phyloP scores from a whole-genome alignment of 2,113 vertebrate genomes.

The Pangasianodon gigas region DNA sequence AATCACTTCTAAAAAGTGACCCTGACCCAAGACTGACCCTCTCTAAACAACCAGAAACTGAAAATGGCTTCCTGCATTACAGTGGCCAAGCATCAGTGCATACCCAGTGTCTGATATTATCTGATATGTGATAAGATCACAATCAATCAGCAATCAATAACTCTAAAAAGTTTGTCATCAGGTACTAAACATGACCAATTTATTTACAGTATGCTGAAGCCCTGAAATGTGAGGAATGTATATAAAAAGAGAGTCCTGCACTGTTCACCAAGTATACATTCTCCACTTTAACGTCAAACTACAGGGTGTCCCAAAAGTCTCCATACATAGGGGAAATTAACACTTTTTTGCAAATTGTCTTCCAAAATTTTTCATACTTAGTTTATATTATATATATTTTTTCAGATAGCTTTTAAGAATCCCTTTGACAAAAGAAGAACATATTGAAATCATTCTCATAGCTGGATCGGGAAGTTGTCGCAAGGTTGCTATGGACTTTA shows the following conservation, averaged over 20 bases:
- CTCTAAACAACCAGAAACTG: neutral
- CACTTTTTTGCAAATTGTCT: too few species aligned
- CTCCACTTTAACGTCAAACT: neutral
- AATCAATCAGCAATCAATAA: neutral
- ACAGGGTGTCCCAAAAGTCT: too few species aligned
- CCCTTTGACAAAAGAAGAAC: too few species aligned
- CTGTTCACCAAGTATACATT: neutral
- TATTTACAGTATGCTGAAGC: neutral
- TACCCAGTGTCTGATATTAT: neutral
- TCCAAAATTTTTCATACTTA: too few species aligned
- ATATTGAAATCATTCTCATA: too few species aligned
- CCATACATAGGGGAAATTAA: too few species aligned
- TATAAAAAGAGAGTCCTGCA: neutral
- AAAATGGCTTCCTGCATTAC: neutral
- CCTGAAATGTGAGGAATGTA: neutral
- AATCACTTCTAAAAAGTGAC: neutral
- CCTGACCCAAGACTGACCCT: neutral
- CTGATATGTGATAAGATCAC: neutral
- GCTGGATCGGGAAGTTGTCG: too few species aligned
- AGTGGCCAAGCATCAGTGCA: neutral
- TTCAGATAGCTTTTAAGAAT: too few species aligned
- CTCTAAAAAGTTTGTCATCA: neutral
- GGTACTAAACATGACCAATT: neutral
- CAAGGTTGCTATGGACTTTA: too few species aligned
- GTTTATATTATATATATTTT: too few species aligned